Base-by-base conservation (phyloP, 2,888 invertebrate species). In the Aproaerema taeniolella region DNA sequence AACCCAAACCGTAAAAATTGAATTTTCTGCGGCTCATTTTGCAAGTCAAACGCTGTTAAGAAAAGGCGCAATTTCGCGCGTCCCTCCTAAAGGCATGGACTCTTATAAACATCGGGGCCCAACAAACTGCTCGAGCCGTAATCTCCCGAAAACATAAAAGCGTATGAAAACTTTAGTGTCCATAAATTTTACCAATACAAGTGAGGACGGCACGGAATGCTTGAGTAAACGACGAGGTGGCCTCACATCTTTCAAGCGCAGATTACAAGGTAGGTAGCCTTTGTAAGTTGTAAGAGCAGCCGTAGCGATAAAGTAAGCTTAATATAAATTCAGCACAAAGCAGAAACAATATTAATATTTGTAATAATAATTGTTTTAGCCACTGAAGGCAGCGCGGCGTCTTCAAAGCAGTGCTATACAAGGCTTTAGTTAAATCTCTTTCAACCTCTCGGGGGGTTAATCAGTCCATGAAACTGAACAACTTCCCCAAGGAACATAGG, bases 181-280 rank as follows among this genome's bases (percentile, higher is more conserved):
- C 67, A 72, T 79, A 78, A 77, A 76, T 77, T 74, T 68, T 67
- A 58, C 63, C 72, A 72, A 77, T 76, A 74, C 68, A 68, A 56
- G 52, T 59, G 53, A 52, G 61, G 60, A 59, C 54, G 58, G 47
- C 37, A 39, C 33, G 24, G n/a, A 12, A 20, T 24, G 30, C 38
- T 33, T 35, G 30, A 25, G 10, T 12, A 15, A 17, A 30, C 20
- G 29, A n/a, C 37, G 12, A 28, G 5, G 16, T 16, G 37, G n/a
- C 29, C 28, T 17, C 17, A 14, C 11, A 2, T 30, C 17, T 17
- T 12, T 20, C 13, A 20, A 30, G 11, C 30, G 20, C 26, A 16
- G 17, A 17, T 17, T 29, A 20, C 12, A 11, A 26, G n/a, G n/a
- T n/a, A n/a, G n/a, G n/a, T n/a, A n/a, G n/a, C n/a, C n/a, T n/a